Evolutionary conservation across 2,797 vertebrate genomes (phyloP).

Genomic region (Liparis tanakae): DNA sequence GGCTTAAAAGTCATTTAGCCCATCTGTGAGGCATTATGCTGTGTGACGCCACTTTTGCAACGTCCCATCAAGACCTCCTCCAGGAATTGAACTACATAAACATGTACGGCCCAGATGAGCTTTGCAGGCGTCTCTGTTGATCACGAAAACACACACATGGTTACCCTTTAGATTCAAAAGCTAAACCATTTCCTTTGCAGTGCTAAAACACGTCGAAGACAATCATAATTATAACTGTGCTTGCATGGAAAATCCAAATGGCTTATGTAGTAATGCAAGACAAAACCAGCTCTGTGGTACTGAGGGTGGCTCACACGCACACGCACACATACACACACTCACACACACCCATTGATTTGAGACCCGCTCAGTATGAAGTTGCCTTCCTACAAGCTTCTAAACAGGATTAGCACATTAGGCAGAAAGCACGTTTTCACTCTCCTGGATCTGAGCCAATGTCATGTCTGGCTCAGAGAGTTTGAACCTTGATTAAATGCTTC

Average conservation of each 20-base stretch:
- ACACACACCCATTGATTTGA: conserved; percentile 35
- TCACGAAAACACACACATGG: conserved; percentile 32
- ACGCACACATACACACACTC: conserved; percentile 32
- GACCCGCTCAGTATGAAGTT: conserved; percentile 53
- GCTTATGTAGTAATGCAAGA: conserved; percentile 64
- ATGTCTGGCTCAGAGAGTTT: conserved; percentile 34
- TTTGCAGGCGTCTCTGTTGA: conserved; percentile 43
- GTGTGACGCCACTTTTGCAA: conserved; percentile 16
- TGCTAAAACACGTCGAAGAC: conserved; percentile 58
- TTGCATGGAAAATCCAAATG: conserved; percentile 76
- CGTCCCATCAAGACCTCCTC: conserved; percentile 9
- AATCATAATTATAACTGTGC: conserved; percentile 60
- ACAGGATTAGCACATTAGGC: conserved; percentile 67
- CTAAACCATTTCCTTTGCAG: conserved; percentile 58
- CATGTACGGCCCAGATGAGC: conserved; percentile 28
- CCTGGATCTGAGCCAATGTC: conserved; percentile 43
- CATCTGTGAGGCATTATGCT: conserved; percentile 42
- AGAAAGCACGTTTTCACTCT: conserved; percentile 36
- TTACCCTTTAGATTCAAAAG: conserved; percentile 51
- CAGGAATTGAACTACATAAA: conserved; percentile 29
- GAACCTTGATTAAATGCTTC: conserved; percentile 32
- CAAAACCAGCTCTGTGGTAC: conserved; percentile 64
- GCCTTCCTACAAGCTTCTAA: conserved; percentile 58
- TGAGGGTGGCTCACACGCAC: conserved; percentile 46
- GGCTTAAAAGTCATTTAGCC: conserved; percentile 10